phyloP scores from a whole-genome alignment of 1,140 invertebrate genomes.

The Coptotermes formosanus region DNA sequence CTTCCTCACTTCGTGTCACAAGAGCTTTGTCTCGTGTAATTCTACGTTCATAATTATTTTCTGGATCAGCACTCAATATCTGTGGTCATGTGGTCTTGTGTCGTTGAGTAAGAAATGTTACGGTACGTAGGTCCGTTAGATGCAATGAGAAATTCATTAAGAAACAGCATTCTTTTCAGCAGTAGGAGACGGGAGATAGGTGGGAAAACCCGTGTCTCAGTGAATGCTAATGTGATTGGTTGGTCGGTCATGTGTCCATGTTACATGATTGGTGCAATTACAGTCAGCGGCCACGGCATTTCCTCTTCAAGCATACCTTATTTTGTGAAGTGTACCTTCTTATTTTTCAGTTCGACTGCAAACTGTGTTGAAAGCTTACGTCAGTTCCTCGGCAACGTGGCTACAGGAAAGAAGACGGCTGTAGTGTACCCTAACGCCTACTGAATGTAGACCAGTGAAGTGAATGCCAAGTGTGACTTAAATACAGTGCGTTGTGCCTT shows the following conservation, averaged over 20 bases:
- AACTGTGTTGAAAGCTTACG: background rate
- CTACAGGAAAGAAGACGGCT: background rate
- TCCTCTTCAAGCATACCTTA: background rate
- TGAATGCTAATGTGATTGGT: background rate
- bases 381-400: background rate
- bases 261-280: conserved; percentile 2
- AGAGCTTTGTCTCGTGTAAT: no score
- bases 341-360: background rate
- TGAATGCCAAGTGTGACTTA: background rate
- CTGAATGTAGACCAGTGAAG: background rate
- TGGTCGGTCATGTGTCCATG: background rate
- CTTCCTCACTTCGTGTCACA: no score
- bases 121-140: background rate
- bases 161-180: background rate
- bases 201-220: background rate
- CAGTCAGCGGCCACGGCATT: background rate
- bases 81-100: no score
- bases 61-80: no score
- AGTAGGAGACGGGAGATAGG: background rate
- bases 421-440: background rate
- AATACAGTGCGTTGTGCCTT: background rate
- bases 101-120: no score
- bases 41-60: no score
- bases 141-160: background rate
- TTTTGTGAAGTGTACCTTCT: background rate